Percentiles rank a stretch among this genome's conserved stretches.
Conservation (phyloP, 1,140 invertebrate genomes). For the Megalopta genalis region DNA sequence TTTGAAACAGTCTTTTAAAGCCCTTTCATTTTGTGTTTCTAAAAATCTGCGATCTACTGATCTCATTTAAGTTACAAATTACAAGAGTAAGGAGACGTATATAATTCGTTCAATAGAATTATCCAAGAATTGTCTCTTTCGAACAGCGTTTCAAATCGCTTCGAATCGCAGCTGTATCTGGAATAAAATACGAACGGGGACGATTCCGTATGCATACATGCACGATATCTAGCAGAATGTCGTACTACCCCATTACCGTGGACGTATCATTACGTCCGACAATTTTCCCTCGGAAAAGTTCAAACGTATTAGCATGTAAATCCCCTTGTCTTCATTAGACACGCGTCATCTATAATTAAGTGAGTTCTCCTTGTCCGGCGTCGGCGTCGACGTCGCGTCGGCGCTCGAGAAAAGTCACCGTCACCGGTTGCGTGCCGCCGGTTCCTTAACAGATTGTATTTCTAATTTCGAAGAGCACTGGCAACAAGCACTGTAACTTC, state of each 20-base stretch:
- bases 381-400: background rate
- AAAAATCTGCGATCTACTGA: too few relatives aligned
- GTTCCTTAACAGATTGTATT: constrained; percentile 24
- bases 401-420: background rate
- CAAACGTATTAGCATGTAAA: constrained; percentile 12
- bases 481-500: constrained; percentile 24
- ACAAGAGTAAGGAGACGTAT: too few relatives aligned
- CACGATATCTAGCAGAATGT: background rate
- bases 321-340: constrained; percentile 12
- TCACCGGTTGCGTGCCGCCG: constrained; percentile 5
- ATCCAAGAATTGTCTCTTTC: too few relatives aligned
- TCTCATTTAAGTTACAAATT: too few relatives aligned
- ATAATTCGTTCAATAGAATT: too few relatives aligned
- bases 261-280: constrained; percentile 3
- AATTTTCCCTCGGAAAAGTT: constrained; percentile 1
- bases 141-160: too few relatives aligned
- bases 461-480: constrained; percentile 15
- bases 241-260: background rate
- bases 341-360: constrained; percentile 6
- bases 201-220: background rate
- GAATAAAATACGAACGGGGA: too few relatives aligned
- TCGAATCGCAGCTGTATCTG: too few relatives aligned
- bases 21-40: too few relatives aligned
- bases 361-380: background rate
- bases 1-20: too few relatives aligned